Base-by-base conservation (phyloP, 1,140 invertebrate species). In the Drosophila mojavensis region DNA sequence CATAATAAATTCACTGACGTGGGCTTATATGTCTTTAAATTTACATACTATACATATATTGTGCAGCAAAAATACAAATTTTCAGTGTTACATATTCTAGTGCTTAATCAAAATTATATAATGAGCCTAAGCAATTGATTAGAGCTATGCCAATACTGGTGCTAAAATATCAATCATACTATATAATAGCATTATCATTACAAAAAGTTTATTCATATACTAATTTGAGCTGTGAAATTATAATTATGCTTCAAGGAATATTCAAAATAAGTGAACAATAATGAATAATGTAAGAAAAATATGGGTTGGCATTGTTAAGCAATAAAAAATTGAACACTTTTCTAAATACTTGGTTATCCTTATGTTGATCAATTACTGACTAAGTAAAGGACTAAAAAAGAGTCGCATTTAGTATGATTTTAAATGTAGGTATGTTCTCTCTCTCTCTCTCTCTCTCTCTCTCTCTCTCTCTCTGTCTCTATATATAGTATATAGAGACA, bases 1-100 rank as follows among this genome's bases (percentile, higher is more conserved):
- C 90, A 91, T 91, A 91, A 91, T 91, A 91, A 91, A 91, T 91
- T 91, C 81, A 91, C 90, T 85, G 83, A 82, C 84, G 90, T 88
- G 86, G 85, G 90, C 86, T 91, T 91, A 73, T 79, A 81, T 91
- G 79, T 91, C 90, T 82, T 81, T 75, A 91, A 86, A 84, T 90
- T 78, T 85, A 84, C 81, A 89, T 88, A 86, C 83, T 60, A 60
- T 48, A 84, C 79, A 82, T 78, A 90, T 81, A 74, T 79, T 89
- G 84, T 90, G 78, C 68, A 63, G 56, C 74, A 81, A 71, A 85
- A 90, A 90, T 68, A 90, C 75, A 68, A 85, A 79, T 70, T 78
- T 64, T 81, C 36, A 9, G 79, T 85, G 85, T 79, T 69, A 75
- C 78, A 78, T 73, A 74, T 71, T 79, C 65, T 80, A 65, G 82